These are phyloP conservation scores for Phrynocephalus guinanensis DNA, from an alignment of 2,797 vertebrate species.

Conservation along the genomic window DNA sequence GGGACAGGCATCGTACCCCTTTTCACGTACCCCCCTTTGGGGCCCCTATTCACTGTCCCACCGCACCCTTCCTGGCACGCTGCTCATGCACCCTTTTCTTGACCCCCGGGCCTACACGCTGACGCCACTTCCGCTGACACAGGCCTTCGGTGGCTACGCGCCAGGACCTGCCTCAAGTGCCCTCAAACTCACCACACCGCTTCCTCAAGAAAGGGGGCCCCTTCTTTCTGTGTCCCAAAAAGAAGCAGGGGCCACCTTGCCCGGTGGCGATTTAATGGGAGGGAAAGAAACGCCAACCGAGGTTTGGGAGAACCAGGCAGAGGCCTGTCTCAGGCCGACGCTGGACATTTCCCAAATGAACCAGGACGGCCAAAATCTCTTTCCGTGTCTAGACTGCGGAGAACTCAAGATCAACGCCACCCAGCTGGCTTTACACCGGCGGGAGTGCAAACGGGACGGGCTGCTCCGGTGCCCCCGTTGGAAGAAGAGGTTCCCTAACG, in stretches of 20 bases:
- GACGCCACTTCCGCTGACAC: no score
- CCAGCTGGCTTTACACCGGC: not conserved
- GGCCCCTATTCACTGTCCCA: not conserved
- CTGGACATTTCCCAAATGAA: not conserved
- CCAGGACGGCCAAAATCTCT: fast-evolving
- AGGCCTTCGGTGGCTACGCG: not conserved
- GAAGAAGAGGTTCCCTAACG: not conserved
- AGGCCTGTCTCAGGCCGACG: not conserved
- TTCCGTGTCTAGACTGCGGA: not conserved
- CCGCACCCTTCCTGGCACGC: not conserved
- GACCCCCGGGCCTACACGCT: no score
- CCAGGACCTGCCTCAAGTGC: no score
- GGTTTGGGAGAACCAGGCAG: not conserved
- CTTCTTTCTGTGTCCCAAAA: not conserved
- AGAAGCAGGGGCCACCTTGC: not conserved
- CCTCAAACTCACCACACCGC: no score
- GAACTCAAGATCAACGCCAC: not conserved
- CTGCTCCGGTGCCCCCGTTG: not conserved
- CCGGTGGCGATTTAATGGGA: not conserved
- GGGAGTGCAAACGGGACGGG: not conserved
- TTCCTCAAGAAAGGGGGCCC: not conserved
- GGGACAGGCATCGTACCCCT: not conserved
- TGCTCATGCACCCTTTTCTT: no score
- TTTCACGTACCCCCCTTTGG: not conserved
- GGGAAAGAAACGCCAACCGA: not conserved